phyloP scores from a whole-genome alignment of 35 echinoderm and acorn worm genomes.

The Hemicentrotus pulcherrimus region DNA sequence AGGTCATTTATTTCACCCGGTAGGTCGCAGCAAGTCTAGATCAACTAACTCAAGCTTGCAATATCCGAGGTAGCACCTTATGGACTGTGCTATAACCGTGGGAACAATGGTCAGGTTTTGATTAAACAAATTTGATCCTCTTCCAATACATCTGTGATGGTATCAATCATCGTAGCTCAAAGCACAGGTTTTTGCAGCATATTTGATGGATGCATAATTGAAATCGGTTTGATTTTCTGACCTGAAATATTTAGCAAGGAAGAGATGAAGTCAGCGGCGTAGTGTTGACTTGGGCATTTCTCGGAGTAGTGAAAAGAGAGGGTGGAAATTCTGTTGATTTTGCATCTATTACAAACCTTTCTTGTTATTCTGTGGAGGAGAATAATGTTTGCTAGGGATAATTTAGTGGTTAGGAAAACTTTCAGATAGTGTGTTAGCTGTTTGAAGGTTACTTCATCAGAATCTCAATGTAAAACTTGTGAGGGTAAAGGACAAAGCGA shows the following conservation, averaged over 20 bases:
- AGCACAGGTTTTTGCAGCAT: background rate
- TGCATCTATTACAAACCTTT: background rate
- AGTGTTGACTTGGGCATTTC: background rate
- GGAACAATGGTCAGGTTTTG: background rate
- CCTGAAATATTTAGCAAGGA: background rate
- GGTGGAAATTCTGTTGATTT: background rate
- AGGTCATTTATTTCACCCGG: background rate
- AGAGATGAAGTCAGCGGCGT: background rate
- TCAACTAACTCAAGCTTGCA: background rate
- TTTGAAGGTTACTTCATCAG: background rate
- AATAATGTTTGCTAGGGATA: background rate
- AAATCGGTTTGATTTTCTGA: background rate
- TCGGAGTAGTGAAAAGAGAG: background rate
- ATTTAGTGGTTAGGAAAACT: background rate
- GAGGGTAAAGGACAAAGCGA: too few relatives aligned
- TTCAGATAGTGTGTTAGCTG: background rate
- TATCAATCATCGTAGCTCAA: background rate
- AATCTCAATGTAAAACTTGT: background rate
- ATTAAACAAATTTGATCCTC: slow-evolving; percentile 1
- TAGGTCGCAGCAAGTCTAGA: background rate
- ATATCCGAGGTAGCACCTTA: background rate
- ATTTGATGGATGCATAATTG: background rate
- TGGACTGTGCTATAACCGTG: too few relatives aligned
- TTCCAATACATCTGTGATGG: background rate
- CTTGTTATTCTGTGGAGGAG: background rate